phyloP scores from a whole-genome alignment of 2,888 invertebrate genomes.

The Escarpia spicata region DNA sequence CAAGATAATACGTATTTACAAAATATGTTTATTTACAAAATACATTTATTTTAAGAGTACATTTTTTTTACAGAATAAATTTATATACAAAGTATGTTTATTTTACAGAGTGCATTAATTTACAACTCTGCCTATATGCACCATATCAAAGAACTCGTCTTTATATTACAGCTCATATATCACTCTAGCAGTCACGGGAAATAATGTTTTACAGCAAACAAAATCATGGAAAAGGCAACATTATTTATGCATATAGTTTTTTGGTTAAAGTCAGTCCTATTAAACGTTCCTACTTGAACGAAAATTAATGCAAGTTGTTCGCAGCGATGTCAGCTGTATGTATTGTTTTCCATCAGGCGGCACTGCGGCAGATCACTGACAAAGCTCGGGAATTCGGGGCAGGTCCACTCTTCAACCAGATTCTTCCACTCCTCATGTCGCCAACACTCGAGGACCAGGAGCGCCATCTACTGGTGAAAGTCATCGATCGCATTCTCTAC shows the following conservation, averaged over 20 bases:
- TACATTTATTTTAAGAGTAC: background rate
- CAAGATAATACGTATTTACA: too few species aligned
- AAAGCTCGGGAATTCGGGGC: conserved; percentile 98
- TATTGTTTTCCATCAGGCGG: conserved; percentile 68
- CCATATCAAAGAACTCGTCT: too few species aligned
- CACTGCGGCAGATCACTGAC: conserved; percentile 96
- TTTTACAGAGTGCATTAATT: background rate
- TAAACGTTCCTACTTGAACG: background rate
- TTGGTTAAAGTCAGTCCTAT: too few species aligned
- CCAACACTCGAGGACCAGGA: conserved; percentile 99
- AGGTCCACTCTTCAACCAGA: conserved; percentile 98
- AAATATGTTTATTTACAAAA: background rate
- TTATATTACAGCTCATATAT: too few species aligned
- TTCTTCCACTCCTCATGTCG: conserved; percentile 98
- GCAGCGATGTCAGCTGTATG: background rate
- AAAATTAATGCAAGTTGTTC: background rate
- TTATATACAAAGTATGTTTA: background rate
- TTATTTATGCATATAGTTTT: too few species aligned
- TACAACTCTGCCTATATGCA: background rate
- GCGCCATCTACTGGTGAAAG: conserved; percentile 94
- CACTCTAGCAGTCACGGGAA: too few species aligned
- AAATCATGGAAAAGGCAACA: too few species aligned
- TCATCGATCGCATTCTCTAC: conserved; percentile 95
- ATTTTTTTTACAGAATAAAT: background rate
- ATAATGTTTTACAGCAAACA: too few species aligned